These are phyloP conservation scores for Eupithecia subfuscata DNA, from an alignment of 2,888 invertebrate genomes.

Conservation along the genomic window DNA sequence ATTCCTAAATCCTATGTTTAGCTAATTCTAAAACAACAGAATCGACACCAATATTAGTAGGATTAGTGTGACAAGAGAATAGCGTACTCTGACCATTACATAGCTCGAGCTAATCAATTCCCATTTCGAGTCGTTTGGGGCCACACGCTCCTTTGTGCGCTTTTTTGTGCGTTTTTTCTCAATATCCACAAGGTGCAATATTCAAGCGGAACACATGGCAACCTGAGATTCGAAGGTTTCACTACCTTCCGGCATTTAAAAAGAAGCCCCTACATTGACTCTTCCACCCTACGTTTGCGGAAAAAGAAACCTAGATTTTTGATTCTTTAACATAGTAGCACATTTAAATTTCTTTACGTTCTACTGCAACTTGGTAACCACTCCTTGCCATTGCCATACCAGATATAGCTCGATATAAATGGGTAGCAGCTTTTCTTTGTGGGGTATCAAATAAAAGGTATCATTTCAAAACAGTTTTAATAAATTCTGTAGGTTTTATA, in stretches of 20 bases:
- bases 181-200: slow-evolving; percentile 24
- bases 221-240: slow-evolving; percentile 12
- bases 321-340: not conserved
- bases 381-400: too few species aligned
- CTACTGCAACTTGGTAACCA: too few species aligned
- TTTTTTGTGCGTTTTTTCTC: slow-evolving; percentile 11
- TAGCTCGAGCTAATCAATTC: not conserved
- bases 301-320: not conserved
- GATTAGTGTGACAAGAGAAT: not conserved
- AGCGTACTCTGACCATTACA: not conserved
- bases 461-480: not conserved
- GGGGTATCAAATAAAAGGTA: too few species aligned
- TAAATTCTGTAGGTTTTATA: too few species aligned
- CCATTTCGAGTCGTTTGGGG: slow-evolving; percentile 15
- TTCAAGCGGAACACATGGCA: slow-evolving; percentile 20
- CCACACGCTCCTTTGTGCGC: slow-evolving; percentile 11
- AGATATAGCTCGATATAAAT: not conserved
- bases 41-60: too few species aligned
- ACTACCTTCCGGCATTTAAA: slow-evolving; percentile 20
- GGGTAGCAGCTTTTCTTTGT: not conserved
- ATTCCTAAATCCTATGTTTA: too few species aligned
- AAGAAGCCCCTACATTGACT: not conserved
- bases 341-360: too few species aligned
- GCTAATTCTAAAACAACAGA: too few species aligned
- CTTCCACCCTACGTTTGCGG: not conserved